phyloP scores from a whole-genome alignment of 2,888 invertebrate species.

The Chelonus formosanus region DNA sequence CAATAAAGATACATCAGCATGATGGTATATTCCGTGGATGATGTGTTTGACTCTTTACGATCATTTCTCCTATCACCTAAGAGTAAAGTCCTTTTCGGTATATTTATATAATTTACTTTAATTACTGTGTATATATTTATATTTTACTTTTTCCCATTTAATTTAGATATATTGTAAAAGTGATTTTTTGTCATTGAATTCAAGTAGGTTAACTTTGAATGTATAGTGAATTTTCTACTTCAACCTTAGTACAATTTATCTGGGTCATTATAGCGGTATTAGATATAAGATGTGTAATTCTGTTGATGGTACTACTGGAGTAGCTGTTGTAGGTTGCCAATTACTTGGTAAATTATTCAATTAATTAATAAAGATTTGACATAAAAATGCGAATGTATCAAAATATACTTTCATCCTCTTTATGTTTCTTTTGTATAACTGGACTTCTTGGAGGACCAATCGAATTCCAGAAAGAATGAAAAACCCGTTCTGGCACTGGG shows the following conservation, averaged over 20 bases:
- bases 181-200: too few relatives aligned
- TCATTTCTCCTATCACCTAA: conserved; percentile 18
- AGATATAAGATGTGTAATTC: conserved; percentile 33
- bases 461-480: conserved; percentile 48
- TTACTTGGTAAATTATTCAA: conserved; percentile 36
- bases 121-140: too few relatives aligned
- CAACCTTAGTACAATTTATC: conserved; percentile 24
- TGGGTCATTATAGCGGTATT: conserved; percentile 44
- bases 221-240: background rate
- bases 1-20: conserved; percentile 58
- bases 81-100: conserved; percentile 5
- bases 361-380: background rate
- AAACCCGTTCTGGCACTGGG: conserved; percentile 61
- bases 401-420: background rate
- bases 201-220: too few relatives aligned
- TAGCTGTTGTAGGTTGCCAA: conserved; percentile 40
- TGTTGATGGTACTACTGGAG: conserved; percentile 9
- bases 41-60: conserved; percentile 27
- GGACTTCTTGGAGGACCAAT: conserved; percentile 25
- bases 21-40: conserved; percentile 52
- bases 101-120: background rate
- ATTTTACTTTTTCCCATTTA: too few relatives aligned
- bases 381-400: background rate
- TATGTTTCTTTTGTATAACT: background rate
- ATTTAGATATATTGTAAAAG: too few relatives aligned